Base-by-base conservation (phyloP, 2,113 vertebrate genomes). In the Stercorarius parasiticus region DNA sequence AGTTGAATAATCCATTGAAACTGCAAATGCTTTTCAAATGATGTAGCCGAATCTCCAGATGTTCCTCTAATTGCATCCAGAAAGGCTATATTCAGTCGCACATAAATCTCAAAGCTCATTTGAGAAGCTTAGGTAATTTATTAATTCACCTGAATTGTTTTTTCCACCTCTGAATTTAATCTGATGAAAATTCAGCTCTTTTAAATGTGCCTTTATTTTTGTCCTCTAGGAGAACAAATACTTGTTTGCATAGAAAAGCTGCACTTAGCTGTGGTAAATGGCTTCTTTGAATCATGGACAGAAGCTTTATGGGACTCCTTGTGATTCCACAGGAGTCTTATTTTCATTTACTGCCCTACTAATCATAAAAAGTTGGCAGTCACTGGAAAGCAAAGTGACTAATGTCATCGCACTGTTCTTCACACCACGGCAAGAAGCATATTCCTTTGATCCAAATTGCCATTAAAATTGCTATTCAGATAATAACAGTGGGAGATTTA, bases 321-420 rank as follows among this genome's bases (percentile, higher is more conserved):
- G 78, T 82, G 78, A 96, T 94, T 90, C 90, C 82, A 53, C 74
- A 36, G 82, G 95, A 93, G 70, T 45, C 85, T 95, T 93, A 90
- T 95, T 93, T 96, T 85, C 90, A 80, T 95, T 96, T 96, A 96
- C 66, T 96, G 58, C 87, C 81, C 77, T 95, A 91, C 86, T 94
- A 67, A 94, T 96, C 96, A 95, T 96, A 82, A 79, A 84, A 89
- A 79, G 77, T 45, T 96, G 95, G 81, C 91, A 95, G 91, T 72
- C 77, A 38, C 87, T 65, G 93, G 92, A 91, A 95, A 95, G 91
- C 77, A n/a, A 89, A 92, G 77, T 96, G 97, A 90, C 25, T 17
- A 81, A 95, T 97, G 92, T 79, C 77, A 82, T 86, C 89, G 65
- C 50, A 36, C 70, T 66, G 66, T 62, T 91, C 84, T 87, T 94